These are phyloP conservation scores for Euspilapteryx auroguttella DNA, from an alignment of 2,888 invertebrate species.

Conservation along the genomic window DNA sequence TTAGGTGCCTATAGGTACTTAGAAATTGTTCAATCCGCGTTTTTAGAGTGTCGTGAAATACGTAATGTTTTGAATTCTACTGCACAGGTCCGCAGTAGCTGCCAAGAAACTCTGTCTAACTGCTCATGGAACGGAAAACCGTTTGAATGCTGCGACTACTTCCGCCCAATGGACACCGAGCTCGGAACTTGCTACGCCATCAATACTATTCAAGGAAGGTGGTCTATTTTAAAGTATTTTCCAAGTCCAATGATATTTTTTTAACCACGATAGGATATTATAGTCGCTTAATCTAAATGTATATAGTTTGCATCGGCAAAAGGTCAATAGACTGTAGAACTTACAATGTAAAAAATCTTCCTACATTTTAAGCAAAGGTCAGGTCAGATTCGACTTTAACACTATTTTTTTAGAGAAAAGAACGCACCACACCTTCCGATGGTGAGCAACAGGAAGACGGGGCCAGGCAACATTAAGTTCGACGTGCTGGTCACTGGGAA, in stretches of 20 bases:
- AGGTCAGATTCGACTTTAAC: not conserved
- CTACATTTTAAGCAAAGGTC: too few species aligned
- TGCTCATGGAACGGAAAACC: slow-evolving; percentile 64
- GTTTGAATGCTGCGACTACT: slow-evolving; percentile 69
- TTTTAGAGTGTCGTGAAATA: too few species aligned
- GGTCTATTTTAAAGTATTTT: too few species aligned
- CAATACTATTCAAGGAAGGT: slow-evolving; percentile 67
- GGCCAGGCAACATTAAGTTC: slow-evolving; percentile 63
- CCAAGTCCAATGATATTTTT: slow-evolving; percentile 9
- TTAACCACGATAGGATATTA: not conserved
- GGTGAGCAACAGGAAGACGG: slow-evolving; percentile 65
- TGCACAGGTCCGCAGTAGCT: slow-evolving; percentile 59
- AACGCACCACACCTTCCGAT: slow-evolving; percentile 50
- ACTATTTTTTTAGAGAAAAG: slow-evolving; percentile 23
- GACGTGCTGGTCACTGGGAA: slow-evolving; percentile 49
- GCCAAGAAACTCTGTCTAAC: slow-evolving; percentile 52
- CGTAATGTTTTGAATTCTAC: too few species aligned
- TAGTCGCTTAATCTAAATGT: too few species aligned
- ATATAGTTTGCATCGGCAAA: too few species aligned
- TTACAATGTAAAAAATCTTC: too few species aligned
- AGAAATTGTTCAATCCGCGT: too few species aligned
- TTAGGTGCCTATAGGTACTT: too few species aligned
- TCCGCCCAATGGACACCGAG: slow-evolving; percentile 67
- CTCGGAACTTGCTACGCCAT: slow-evolving; percentile 68
- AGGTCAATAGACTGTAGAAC: too few species aligned